These are phyloP conservation scores for Atta cephalotes DNA, from an alignment of 1,140 invertebrate species.

Conservation along the genomic window DNA sequence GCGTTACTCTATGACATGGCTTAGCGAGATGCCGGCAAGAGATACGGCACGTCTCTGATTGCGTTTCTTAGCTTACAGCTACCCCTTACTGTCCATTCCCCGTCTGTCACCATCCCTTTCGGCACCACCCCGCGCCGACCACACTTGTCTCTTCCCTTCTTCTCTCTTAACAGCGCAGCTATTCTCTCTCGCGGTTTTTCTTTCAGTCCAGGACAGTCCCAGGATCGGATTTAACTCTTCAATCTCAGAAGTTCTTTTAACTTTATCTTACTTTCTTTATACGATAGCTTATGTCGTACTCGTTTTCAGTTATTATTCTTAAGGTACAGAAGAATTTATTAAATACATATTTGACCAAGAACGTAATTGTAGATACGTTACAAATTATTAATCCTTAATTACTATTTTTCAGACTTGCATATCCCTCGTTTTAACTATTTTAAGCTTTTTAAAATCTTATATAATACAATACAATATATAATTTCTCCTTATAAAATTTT, in stretches of 20 bases:
- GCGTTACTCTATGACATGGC: slow-evolving; percentile 14
- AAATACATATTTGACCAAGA: not conserved
- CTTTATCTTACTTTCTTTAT: not conserved
- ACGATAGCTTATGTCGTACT: not conserved
- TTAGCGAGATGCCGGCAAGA: slow-evolving; percentile 74
- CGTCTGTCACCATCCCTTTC: slow-evolving; percentile 27
- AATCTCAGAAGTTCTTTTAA: not conserved
- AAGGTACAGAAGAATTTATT: not conserved
- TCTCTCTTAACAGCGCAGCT: slow-evolving; percentile 53
- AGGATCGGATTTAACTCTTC: slow-evolving; percentile 44
- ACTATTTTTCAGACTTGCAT: not conserved
- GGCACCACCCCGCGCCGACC: not conserved
- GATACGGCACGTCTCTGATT: slow-evolving; percentile 82
- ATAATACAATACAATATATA: too few relatives aligned
- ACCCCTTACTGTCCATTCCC: slow-evolving; percentile 62
- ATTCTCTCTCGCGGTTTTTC: slow-evolving; percentile 54
- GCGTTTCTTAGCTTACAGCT: slow-evolving; percentile 74
- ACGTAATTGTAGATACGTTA: not conserved
- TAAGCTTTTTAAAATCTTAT: not conserved
- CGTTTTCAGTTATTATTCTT: not conserved
- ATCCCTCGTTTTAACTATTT: not conserved
- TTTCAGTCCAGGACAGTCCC: slow-evolving; percentile 34
- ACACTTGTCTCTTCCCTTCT: slow-evolving; percentile 51
- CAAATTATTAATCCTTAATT: not conserved
- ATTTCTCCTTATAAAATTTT: not conserved